Evolutionary conservation across 2,797 vertebrate genomes (phyloP), one percentile per base, ranked within the genome.

Genomic region (Gymnocypris eckloni): DNA sequence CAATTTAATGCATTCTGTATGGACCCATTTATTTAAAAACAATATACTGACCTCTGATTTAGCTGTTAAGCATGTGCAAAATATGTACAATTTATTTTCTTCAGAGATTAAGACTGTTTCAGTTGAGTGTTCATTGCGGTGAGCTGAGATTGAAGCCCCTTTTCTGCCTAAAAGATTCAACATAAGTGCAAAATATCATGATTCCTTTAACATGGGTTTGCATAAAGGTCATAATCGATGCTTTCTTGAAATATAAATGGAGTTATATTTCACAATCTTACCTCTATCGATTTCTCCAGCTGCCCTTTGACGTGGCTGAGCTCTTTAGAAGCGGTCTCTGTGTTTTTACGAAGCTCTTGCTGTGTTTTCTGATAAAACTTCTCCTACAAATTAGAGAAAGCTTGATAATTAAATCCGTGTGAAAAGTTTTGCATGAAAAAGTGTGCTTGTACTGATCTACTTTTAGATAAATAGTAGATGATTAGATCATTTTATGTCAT

Each of bases 331-430:
- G 94, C 86, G 79, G 88, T 90, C 84, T 98, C 97, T 0, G 93
- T 93, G 77, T 92, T 96, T 85, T 95, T 93, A 69, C 97, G 94
- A 86, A 99, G 96, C 41, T 97, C 96, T 87, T 95, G 94, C 87
- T 92, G 96, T 89, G 94, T 90, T 91, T 98, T 97, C 91, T 97
- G 96, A 73, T 94, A 96, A 61, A 93, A 93, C 87, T 97, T 98
- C 89, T 98, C 97, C 98, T 99, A 85, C 84, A 87, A 75, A 50
- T 83, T 3, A 43, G 13, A 45, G n/a, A 59, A 48, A 61, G 33
- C 41, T 13, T 45, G 0, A 20, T 37, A 52, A 2, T 39, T 50
- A 50, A n/a, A 64, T n/a, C 50, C 48, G 8, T 54, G 50, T 50
- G 71, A 48, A 48, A 9, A 2, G 2, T 12, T 54, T 56, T n/a